Conservation (phyloP, 2,888 invertebrate genomes). For the Xestia c-nigrum region DNA sequence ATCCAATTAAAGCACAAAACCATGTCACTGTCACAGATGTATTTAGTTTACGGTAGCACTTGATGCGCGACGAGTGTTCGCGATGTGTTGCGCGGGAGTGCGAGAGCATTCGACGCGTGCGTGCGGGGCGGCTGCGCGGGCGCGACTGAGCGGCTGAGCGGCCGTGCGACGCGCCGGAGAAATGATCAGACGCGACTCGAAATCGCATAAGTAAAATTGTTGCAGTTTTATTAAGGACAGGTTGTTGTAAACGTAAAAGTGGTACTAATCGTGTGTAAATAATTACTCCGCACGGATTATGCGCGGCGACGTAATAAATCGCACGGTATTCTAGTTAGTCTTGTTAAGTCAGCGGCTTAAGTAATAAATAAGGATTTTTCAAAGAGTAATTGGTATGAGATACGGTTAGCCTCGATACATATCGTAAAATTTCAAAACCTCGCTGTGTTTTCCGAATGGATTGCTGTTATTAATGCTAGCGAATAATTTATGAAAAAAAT, state of each 20-base stretch:
- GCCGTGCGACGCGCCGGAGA: constrained; percentile 71
- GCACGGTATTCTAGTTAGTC: constrained; percentile 57
- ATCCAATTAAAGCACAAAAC: constrained; percentile 88
- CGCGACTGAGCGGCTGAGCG: constrained; percentile 61
- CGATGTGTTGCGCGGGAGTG: constrained; percentile 67
- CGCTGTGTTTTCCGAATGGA: constrained; percentile 31
- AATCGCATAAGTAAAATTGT: constrained; percentile 76
- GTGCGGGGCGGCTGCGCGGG: constrained; percentile 66
- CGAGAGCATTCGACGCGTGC: constrained; percentile 65
- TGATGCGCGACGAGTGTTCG: constrained; percentile 73
- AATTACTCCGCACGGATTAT: constrained; percentile 63
- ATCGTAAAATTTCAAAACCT: constrained; percentile 37
- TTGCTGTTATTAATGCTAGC: constrained; percentile 40
- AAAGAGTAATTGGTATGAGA: constrained; percentile 53
- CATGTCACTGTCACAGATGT: constrained; percentile 88
- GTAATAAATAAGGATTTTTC: constrained; percentile 62
- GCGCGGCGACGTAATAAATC: constrained; percentile 64
- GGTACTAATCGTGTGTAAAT: constrained; percentile 68
- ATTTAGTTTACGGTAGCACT: constrained; percentile 75
- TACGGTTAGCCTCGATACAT: constrained; percentile 56
- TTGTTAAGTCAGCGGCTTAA: constrained; percentile 57
- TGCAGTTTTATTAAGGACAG: constrained; percentile 73
- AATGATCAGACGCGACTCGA: constrained; percentile 75
- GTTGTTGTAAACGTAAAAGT: constrained; percentile 74
- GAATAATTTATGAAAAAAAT: constrained; percentile 44